Conservation (phyloP, 37 sponge, comb jelly and placozoan species). For the Crambe crambe region DNA sequence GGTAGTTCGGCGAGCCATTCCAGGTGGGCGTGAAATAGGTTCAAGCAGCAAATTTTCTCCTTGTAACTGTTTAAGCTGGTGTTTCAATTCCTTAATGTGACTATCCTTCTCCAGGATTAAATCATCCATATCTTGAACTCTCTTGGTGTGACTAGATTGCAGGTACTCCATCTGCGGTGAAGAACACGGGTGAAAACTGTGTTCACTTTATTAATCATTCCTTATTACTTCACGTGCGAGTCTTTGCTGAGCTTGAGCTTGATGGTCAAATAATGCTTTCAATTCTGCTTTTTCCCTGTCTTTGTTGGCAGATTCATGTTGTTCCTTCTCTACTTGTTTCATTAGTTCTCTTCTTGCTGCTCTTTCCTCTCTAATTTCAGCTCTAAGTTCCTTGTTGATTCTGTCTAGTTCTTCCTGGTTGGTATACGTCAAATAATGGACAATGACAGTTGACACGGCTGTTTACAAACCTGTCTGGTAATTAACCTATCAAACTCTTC, state of each 20-base stretch:
- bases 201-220: neutral
- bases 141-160: neutral
- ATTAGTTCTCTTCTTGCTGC: neutral
- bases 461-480: neutral
- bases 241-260: neutral
- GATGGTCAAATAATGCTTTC: neutral
- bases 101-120: slow-evolving; percentile 5
- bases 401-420: neutral
- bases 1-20: neutral
- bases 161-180: slow-evolving; percentile 1
- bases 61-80: neutral
- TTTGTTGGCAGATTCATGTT: neutral
- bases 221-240: neutral
- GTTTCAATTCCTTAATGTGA: slow-evolving; percentile 11
- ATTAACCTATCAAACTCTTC: neutral
- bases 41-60: neutral
- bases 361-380: neutral
- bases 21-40: neutral
- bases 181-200: too few species aligned
- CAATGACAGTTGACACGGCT: neutral
- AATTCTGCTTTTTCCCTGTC: neutral
- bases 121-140: neutral
- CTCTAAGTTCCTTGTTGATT: neutral
- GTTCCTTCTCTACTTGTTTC: neutral
- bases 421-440: neutral